Percentiles rank a stretch among this genome's conserved stretches.
phyloP scores from a whole-genome alignment of 1,140 invertebrate species.

The Periplaneta americana region DNA sequence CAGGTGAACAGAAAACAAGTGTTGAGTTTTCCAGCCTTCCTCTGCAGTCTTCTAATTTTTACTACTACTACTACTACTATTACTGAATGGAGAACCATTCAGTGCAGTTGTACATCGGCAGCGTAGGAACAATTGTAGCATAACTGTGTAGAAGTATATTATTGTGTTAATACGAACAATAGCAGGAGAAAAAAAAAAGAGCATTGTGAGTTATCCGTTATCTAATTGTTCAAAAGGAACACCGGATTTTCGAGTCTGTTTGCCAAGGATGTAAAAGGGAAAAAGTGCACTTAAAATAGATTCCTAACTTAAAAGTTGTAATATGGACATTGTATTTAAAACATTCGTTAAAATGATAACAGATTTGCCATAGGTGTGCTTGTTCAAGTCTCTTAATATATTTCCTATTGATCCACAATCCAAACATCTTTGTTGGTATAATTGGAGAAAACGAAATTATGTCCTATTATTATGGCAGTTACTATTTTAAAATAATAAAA shows the following conservation, averaged over 20 bases:
- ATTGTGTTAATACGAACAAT: background rate
- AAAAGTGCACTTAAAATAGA: background rate
- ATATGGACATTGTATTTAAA: background rate
- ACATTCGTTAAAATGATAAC: background rate
- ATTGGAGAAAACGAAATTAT: too few relatives aligned
- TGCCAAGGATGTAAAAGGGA: background rate
- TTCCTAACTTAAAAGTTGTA: background rate
- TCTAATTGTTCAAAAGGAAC: background rate
- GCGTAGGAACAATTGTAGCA: too few relatives aligned
- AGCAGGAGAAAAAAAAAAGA: background rate
- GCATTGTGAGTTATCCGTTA: background rate
- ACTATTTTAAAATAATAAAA: background rate
- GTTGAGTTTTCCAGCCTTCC: background rate
- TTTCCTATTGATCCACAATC: background rate
- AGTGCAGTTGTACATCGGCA: background rate
- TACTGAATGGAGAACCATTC: background rate
- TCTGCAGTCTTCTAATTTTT: background rate
- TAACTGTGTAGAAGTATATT: background rate
- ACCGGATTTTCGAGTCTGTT: background rate
- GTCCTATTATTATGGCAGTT: background rate
- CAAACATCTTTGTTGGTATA: background rate
- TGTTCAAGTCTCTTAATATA: background rate
- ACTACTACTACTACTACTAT: background rate
- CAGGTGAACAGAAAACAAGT: too few relatives aligned
- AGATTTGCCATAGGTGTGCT: background rate